These are phyloP conservation scores for Dermolepida albohirtum DNA, from an alignment of 2,888 invertebrate species.

Conservation along the genomic window DNA sequence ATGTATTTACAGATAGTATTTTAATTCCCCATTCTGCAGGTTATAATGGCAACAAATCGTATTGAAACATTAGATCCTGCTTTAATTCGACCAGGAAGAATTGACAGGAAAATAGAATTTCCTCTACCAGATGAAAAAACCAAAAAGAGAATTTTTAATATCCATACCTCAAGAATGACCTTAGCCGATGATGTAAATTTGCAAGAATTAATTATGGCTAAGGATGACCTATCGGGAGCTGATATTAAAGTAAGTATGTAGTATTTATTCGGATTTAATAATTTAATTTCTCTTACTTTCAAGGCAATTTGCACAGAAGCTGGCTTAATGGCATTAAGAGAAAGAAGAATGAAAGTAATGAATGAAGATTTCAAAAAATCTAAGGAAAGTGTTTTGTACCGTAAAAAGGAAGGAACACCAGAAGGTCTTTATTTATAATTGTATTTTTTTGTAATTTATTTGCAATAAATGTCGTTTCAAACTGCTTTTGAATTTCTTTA, in stretches of 20 bases:
- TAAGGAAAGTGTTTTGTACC: conserved; percentile 98
- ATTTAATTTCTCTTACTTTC: conserved; percentile 52
- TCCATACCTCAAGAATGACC: conserved; percentile 99
- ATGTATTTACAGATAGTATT: too few relatives aligned
- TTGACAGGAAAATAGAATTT: conserved; percentile 99
- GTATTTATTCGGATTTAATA: conserved; percentile 8
- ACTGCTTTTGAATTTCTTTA: conserved; percentile 31
- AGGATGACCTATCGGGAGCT: conserved; percentile 98
- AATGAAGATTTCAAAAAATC: conserved; percentile 99
- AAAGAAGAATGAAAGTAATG: conserved; percentile 99
- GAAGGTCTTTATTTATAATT: conserved; percentile 96
- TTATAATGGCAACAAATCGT: conserved; percentile 97
- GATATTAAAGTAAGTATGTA: conserved; percentile 81
- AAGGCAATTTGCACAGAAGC: conserved; percentile 99
- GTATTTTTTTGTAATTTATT: conserved; percentile 26
- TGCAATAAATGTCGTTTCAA: conserved; percentile 16
- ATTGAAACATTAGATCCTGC: conserved; percentile 99
- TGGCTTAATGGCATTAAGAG: conserved; percentile 96
- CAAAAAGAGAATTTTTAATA: conserved; percentile 94
- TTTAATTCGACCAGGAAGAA: conserved; percentile 97
- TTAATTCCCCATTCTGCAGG: conserved; percentile 72
- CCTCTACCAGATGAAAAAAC: conserved; percentile 99
- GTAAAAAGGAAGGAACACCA: conserved; percentile 99
- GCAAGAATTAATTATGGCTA: conserved; percentile 97
- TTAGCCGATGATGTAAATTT: conserved; percentile 96